phyloP scores from a whole-genome alignment of 2,797 vertebrate species.

The Momotus momota region DNA sequence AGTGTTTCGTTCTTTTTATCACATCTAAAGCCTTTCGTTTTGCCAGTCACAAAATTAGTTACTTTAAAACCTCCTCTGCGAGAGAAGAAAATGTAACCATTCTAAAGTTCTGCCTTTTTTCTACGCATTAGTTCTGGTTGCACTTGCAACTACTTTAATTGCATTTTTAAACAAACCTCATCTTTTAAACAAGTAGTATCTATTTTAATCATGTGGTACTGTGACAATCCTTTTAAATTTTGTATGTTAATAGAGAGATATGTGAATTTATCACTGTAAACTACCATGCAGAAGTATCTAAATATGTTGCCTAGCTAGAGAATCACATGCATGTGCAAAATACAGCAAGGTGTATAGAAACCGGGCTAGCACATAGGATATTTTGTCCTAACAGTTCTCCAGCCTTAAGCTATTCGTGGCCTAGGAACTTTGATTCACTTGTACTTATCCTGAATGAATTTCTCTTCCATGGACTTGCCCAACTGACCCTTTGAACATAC shows the following conservation, averaged over 20 bases:
- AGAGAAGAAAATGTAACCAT: not conserved
- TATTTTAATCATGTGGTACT: not conserved
- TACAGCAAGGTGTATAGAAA: not conserved
- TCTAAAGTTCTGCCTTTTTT: not conserved
- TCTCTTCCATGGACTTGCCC: not conserved
- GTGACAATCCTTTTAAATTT: not conserved
- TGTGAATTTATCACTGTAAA: not conserved
- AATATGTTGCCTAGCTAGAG: not conserved
- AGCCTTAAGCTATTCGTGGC: not conserved
- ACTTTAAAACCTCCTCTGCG: not conserved
- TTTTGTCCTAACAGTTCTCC: not conserved
- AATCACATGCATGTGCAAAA: not conserved
- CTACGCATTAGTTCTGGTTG: not conserved
- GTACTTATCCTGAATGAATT: not conserved
- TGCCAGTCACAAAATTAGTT: not conserved
- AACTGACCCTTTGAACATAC: not conserved
- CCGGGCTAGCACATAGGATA: fast-evolving
- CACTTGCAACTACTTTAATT: not conserved
- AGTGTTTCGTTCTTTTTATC: not conserved
- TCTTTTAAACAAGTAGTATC: not conserved
- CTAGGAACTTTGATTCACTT: not conserved
- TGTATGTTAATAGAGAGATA: not conserved
- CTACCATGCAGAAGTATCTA: not conserved
- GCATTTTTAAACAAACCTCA: not conserved
- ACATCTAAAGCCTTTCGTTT: not conserved